phyloP scores from a whole-genome alignment of 2,113 vertebrate species.

The Zapornia atra region DNA sequence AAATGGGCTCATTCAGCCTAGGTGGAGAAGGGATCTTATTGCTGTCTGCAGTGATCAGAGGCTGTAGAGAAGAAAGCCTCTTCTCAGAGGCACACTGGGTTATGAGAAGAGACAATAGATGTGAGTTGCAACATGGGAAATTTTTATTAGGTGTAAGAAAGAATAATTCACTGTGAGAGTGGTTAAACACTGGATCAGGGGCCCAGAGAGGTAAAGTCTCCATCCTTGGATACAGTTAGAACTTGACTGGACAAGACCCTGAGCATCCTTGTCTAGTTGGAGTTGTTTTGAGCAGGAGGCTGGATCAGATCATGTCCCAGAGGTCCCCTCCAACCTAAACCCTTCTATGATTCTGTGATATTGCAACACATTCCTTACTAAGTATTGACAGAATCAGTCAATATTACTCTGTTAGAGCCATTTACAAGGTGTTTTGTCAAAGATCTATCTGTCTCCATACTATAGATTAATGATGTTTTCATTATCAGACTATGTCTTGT shows the following conservation, averaged over 20 bases:
- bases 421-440: constrained; percentile 76
- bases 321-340: constrained; percentile 12
- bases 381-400: constrained; percentile 74
- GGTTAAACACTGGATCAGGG: neutral
- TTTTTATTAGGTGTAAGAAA: neutral
- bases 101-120: neutral
- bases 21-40: neutral
- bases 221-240: neutral
- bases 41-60: neutral
- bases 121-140: neutral
- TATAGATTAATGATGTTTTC: constrained; percentile 74
- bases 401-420: constrained; percentile 75
- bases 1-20: neutral
- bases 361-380: constrained; percentile 59
- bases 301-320: neutral
- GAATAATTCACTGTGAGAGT: rapidly evolving
- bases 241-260: neutral
- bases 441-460: constrained; percentile 70
- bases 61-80: neutral
- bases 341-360: constrained; percentile 45
- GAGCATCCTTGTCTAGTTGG: neutral
- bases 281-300: neutral
- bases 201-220: neutral
- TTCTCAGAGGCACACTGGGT: neutral
- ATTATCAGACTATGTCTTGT: constrained; percentile 55